A percentile compares a stretch with the other conserved stretches of the same genome.
Conservation (phyloP, 2,113 vertebrate species). For the Phylloscopus trochiloides region DNA sequence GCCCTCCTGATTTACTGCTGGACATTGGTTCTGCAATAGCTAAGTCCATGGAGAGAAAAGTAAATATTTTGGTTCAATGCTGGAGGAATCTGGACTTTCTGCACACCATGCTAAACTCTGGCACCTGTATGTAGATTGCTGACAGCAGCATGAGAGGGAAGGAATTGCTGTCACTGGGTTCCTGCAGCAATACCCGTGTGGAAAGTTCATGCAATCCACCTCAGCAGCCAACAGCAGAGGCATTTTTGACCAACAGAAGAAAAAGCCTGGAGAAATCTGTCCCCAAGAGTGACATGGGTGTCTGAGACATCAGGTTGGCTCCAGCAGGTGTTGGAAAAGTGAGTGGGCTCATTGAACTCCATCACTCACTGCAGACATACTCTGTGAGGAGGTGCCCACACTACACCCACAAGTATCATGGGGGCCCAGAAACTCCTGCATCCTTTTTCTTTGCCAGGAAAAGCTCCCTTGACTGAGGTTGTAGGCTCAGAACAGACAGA, state of each 20-base stretch:
- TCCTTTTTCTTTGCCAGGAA: background rate
- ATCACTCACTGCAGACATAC: accelerated
- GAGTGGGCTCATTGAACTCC: background rate
- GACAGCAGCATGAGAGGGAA: background rate
- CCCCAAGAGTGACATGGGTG: background rate
- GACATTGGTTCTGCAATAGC: background rate
- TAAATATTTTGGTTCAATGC: background rate
- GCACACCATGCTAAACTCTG: no score
- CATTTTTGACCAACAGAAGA: background rate
- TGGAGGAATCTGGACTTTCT: background rate
- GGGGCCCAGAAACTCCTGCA: background rate
- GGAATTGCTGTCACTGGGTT: background rate
- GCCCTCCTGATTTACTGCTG: background rate
- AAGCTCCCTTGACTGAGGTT: background rate
- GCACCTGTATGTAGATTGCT: background rate
- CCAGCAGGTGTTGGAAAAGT: background rate
- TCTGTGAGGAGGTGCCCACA: background rate
- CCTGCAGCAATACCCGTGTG: accelerated
- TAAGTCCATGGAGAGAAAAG: background rate
- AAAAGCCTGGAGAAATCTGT: background rate
- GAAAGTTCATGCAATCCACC: background rate
- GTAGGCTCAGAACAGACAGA: background rate
- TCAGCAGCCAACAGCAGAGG: background rate
- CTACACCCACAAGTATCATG: background rate
- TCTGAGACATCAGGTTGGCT: background rate